Conservation (phyloP, 2,888 invertebrate species). For the Cantharis lateralis region DNA sequence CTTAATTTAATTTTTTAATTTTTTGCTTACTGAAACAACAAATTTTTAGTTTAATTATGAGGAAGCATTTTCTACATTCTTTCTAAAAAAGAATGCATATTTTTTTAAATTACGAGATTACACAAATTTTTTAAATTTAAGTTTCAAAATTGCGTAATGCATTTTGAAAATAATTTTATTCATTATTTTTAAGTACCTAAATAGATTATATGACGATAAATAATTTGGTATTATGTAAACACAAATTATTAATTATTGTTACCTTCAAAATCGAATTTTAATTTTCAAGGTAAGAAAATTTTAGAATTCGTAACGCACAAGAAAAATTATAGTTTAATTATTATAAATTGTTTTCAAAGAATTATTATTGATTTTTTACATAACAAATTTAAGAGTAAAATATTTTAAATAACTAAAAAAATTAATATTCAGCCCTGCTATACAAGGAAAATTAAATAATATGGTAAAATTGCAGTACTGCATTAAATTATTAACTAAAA, state of each 20-base stretch:
- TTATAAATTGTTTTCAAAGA: background rate
- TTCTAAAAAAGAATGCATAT: too few species aligned
- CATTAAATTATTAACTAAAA: too few species aligned
- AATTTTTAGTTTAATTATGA: background rate
- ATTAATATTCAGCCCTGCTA: too few species aligned
- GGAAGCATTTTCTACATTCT: too few species aligned
- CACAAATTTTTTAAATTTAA: too few species aligned
- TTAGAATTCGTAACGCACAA: background rate
- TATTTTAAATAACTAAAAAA: too few species aligned
- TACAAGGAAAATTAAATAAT: too few species aligned
- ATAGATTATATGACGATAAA: background rate
- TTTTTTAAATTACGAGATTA: too few species aligned
- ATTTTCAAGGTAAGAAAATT: background rate
- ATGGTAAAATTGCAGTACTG: too few species aligned
- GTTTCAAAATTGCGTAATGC: background rate
- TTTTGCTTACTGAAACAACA: background rate
- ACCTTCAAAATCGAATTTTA: background rate
- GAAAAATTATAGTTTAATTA: background rate
- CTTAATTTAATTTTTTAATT: background rate
- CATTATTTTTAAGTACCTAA: background rate
- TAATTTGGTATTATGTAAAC: background rate
- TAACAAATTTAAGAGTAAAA: too few species aligned
- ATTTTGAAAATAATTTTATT: background rate
- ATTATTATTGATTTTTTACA: background rate
- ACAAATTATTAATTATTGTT: background rate